Base-by-base conservation (phyloP, 2,888 invertebrate species). In the Lissonota sp. region DNA sequence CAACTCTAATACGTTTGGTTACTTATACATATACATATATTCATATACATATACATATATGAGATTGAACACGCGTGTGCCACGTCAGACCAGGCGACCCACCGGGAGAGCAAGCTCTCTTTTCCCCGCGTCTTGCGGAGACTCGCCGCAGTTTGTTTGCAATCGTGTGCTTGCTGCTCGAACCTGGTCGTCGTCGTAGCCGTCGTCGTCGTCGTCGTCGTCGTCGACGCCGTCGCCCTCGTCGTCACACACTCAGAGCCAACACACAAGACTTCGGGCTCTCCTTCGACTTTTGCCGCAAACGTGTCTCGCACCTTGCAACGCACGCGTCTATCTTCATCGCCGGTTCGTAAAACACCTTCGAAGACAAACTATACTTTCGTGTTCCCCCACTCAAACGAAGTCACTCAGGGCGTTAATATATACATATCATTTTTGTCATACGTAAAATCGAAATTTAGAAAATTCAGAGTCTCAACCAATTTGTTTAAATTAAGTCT, bases 261-360 rank as follows among this genome's bases (percentile, higher is more conserved):
- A 87, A 86, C 87, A 87, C 88, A 82, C 87, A 91, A 91, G 91
- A 92, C 91, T 90, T 91, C 89, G 88, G 89, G 87, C 89, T 89
- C 91, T 90, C 90, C 90, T 90, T 90, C 91, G 87, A 88, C 85
- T 87, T 88, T 88, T 80, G 90, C 88, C 91, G 91, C 92, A 92
- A 92, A 92, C 92, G 92, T 90, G 91, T 89, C 90, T 91, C 90
- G 92, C 88, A 90, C 92, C 89, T 90, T 91, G 91, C 85, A 87
- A 89, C 86, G 89, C 87, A 90, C 90, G 90, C 91, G 90, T 91
- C 92, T 89, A 86, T 55, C 5, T 37, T 69, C 10, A n/a, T n/a
- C n/a, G 12, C 49, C n/a, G 12, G 49, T 49, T 49, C 49, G 49
- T 49, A 10, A 49, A 4, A 49, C 5, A 49, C 12, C 5, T 8